Evolutionary conservation across 1,140 invertebrate genomes (phyloP), one percentile per base, ranked within the genome.

Genomic region (Homalodisca vitripennis): DNA sequence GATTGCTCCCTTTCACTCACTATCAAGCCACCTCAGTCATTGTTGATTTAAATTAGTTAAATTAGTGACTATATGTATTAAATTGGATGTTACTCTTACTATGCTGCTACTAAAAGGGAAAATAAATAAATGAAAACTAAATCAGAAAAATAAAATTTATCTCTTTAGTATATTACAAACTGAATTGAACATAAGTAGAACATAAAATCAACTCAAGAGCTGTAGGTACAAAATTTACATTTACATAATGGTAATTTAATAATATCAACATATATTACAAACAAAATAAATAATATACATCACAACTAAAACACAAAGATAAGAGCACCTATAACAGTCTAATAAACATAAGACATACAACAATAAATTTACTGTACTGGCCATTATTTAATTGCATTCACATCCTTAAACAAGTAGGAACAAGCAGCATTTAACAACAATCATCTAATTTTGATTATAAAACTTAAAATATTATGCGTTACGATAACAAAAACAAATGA

Each of bases 401-500:
- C 17, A 10, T 41, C 34, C 17, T 41, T 10, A 6, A 41, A 3
- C 26, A 6, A 27, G 29, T 27, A 63, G 55, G 51, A 70, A 62
- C 32, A 62, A 69, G 47, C 60, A 2, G 46, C 32, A 70, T 22
- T 66, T 31, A 72, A 70, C 64, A 66, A 66, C 63, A n/a, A n/a
- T n/a, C n/a, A 69, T 55, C 34, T 26, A 55, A 66, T 66, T 65
- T 26, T 57, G 34, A 71, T 66, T 34, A 26, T n/a, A 66, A 68
- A 68, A 70, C 34, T 24, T 53, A 67, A 62, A 71, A 70, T 41
- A 46, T 32, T 70, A 73, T 70, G 72, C 74, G 67, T 72, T 70
- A 71, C 72, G 67, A 72, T 69, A 60, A 73, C 70, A 70, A 72
- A 75, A 72, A 68, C 67, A 75, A 67, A 76, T n/a, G n/a, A 72